Evolutionary conservation across 2,797 vertebrate genomes (phyloP).

Genomic region (Halcyon badia): DNA sequence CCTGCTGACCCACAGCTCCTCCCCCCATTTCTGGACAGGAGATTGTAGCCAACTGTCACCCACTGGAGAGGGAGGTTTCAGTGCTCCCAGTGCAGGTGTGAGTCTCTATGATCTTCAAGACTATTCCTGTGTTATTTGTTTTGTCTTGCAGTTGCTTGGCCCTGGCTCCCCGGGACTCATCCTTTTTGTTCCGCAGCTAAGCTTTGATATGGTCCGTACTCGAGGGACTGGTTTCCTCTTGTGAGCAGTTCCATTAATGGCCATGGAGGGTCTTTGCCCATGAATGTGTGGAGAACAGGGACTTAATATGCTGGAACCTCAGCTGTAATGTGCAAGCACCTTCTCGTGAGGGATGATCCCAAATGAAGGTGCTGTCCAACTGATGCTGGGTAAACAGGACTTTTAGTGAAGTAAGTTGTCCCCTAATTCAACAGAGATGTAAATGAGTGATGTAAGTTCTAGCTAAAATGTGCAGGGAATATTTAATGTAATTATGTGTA

Average conservation of each 20-base stretch:
- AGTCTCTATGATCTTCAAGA: background rate
- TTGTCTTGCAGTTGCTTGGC: background rate
- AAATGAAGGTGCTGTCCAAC: background rate
- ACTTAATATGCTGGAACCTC: background rate
- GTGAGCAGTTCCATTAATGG: background rate
- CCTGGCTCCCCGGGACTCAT: background rate
- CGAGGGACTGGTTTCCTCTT: background rate
- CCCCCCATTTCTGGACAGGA: background rate
- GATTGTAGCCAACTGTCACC: background rate
- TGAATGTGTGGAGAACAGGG: background rate
- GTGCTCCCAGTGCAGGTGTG: background rate
- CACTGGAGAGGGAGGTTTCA: background rate
- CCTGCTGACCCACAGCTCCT: background rate
- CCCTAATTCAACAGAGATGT: background rate
- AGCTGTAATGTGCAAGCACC: fast-evolving
- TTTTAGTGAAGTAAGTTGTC: background rate
- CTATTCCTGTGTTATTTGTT: background rate
- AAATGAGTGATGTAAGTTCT: background rate
- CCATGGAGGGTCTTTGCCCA: background rate
- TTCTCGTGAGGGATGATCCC: background rate
- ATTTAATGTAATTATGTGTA: background rate
- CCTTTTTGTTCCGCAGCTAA: background rate
- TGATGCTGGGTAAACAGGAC: background rate
- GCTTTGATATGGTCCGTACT: background rate
- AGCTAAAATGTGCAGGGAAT: conserved; percentile 2